Percentiles rank a stretch among this genome's conserved stretches.
These are phyloP conservation scores for Corapipo altera DNA, from an alignment of 2,113 vertebrate species.

Conservation along the genomic window DNA sequence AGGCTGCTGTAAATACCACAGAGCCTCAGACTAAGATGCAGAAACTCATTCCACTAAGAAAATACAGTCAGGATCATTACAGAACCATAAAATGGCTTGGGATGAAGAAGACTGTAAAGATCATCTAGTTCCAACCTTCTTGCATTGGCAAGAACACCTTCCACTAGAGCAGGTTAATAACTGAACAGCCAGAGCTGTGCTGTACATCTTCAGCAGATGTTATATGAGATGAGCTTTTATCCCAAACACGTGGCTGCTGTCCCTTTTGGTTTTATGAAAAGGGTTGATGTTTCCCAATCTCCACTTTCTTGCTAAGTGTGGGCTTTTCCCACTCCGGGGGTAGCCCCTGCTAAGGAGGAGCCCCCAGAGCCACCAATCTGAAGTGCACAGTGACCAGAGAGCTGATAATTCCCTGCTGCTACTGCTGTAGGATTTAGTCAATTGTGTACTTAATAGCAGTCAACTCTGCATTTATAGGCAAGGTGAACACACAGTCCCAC, in stretches of 20 bases:
- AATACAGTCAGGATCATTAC: not conserved
- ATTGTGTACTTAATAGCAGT: not conserved
- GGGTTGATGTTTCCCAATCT: not conserved
- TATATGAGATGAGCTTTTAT: not conserved
- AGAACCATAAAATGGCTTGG: not conserved
- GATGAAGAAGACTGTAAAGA: not conserved
- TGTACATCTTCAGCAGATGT: not conserved
- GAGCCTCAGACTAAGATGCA: not conserved
- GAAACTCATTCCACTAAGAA: not conserved
- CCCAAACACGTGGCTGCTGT: not conserved
- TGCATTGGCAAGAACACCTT: not conserved
- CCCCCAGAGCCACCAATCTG: not conserved
- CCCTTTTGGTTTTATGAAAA: not conserved
- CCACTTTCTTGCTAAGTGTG: not conserved
- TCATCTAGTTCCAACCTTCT: not conserved
- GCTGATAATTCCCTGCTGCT: not conserved
- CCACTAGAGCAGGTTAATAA: not conserved
- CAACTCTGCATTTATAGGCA: not conserved
- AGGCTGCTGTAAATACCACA: not conserved
- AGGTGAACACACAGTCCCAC: not conserved
- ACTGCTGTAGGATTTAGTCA: not conserved
- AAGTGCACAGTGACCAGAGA: not conserved
- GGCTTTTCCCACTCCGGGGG: not conserved
- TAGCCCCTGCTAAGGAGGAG: not conserved
- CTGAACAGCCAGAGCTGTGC: not conserved